Conservation (phyloP, 2,888 invertebrate species). For the Keiferia lycopersicella region DNA sequence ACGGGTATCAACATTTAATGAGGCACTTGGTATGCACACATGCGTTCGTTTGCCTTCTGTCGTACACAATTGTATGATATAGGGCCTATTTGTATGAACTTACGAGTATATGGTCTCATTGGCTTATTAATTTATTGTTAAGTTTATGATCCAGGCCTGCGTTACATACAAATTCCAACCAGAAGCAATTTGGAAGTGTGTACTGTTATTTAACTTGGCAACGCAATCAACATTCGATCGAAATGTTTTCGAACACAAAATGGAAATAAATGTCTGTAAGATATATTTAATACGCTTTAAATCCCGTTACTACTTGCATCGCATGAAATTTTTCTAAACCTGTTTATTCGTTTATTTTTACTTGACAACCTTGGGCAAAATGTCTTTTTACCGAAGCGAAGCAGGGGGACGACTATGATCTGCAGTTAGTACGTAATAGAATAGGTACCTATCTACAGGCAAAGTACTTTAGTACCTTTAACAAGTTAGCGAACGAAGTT, state of each 20-base stretch:
- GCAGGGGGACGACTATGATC: too few relatives aligned
- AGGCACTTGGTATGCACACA: conserved; percentile 57
- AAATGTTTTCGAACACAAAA: conserved; percentile 35
- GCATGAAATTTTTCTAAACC: neutral
- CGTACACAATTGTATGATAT: conserved; percentile 43
- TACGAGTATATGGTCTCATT: conserved; percentile 24
- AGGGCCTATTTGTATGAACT: conserved; percentile 33
- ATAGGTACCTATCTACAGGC: too few relatives aligned
- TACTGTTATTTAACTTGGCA: conserved; percentile 7
- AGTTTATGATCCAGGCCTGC: neutral
- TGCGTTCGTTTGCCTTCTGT: conserved; percentile 44
- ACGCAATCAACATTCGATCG: neutral
- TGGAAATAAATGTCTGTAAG: neutral
- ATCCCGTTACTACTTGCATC: neutral
- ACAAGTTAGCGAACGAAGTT: conserved; percentile 44
- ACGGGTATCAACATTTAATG: conserved; percentile 46
- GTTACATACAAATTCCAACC: conserved; percentile 2
- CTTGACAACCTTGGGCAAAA: too few relatives aligned
- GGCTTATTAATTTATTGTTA: conserved; percentile 14
- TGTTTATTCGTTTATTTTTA: neutral
- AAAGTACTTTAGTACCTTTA: neutral
- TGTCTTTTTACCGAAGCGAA: too few relatives aligned
- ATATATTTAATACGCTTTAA: neutral
- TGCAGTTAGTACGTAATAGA: too few relatives aligned
- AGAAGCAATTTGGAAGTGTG: neutral